Evolutionary conservation across 2,797 vertebrate genomes (phyloP), one percentile per base, ranked within the genome.

Genomic region (Pelodytes ibericus): DNA sequence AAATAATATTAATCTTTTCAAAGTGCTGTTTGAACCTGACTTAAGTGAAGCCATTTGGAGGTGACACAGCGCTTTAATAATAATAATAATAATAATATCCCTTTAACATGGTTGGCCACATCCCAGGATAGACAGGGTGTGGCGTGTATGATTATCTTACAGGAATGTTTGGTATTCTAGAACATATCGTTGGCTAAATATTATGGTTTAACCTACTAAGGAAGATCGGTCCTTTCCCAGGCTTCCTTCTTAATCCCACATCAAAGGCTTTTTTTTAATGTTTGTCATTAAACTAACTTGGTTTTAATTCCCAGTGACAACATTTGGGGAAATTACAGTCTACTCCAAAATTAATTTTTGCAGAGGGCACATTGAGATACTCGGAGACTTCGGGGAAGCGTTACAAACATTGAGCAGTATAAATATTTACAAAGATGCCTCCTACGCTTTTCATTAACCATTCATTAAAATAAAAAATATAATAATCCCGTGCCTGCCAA

Each of bases 351-450:
- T 63, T 65, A 33, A 59, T 72, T 64, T 33, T 16, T 26, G 30
- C 44, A 61, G 10, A 60, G 27, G 26, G n/a, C 60, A 27, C 9
- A 29, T 29, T 49, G 33, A 59, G 65, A 67, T 39, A 27, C 56
- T 51, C 24, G 10, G 25, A 72, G 56, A 61, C 53, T 72, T 67
- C 24, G n/a, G 69, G 27, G 61, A 36, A 78, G 33, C 24, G 69
- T 67, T 68, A 61, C 75, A 53, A n/a, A 53, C 41, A 25, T 49
- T n/a, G 51, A 59, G 66, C 49, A 51, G 58, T 62, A 63, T 57
- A 56, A 77, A 71, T 77, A 71, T 71, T 71, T 71, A 70, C 67
- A 51, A 41, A 68, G 15, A 44, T 24, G 62, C 67, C 67, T 71
- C 49, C 59, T 61, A 64, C 39, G 22, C 33, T 41, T 36, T 70